Base-by-base conservation (phyloP, 2,797 vertebrate species). In the Aplochiton taeniatus region DNA sequence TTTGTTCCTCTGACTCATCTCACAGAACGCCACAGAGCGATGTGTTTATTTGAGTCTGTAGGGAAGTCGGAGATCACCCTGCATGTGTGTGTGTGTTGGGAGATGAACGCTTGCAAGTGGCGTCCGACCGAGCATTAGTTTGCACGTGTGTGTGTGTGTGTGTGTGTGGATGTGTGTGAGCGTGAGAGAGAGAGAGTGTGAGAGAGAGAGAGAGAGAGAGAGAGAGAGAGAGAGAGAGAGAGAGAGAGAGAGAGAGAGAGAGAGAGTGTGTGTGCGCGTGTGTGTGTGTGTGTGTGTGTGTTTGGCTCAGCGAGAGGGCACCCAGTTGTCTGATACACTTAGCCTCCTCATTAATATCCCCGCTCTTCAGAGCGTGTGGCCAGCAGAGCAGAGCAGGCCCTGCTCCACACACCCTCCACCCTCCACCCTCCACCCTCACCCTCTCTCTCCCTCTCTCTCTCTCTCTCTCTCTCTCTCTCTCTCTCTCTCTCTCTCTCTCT, bases 261-360 rank as follows among this genome's bases (percentile, higher is more conserved):
- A 60, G 52, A 66, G 62, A 49, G n/a, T n/a, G n/a, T n/a, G n/a
- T n/a, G n/a, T n/a, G n/a, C n/a, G n/a, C n/a, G n/a, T n/a, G n/a
- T n/a, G 58, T 70, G 74, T 49, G 64, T 47, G 41, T 18, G 60
- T 71, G 54, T 53, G 63, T 66, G 17, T 60, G 58, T 47, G 45
- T 60, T 16, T 47, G 44, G 51, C 65, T 61, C 18, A 78, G 65
- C 67, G 72, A 70, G 76, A 69, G 76, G 77, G 54, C 70, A 59
- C 69, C 47, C 69, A 81, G 72, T 83, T 84, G 78, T 84, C 83
- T 79, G 67, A 80, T 79, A 68, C 70, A 74, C 71, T 87, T 75
- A 81, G 59, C 80, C 67, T 85, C 76, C 71, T 87, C 76, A 81
- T 89, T 86, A 86, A 82, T 84, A 86, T 77, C 74, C 74, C 43